Base-by-base conservation (phyloP, 2,113 vertebrate genomes). In the Peromyscus polionotus region DNA sequence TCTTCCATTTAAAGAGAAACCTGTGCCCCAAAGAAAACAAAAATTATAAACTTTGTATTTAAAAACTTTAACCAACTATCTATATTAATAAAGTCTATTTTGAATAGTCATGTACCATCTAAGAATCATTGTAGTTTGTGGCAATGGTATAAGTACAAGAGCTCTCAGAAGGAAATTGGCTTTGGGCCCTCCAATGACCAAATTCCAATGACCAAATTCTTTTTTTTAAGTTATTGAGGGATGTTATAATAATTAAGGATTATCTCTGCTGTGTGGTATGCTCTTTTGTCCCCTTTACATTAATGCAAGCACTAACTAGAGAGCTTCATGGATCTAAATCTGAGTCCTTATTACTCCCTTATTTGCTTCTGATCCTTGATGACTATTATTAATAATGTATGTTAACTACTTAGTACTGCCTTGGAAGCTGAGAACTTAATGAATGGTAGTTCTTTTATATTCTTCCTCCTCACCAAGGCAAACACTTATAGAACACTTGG, bases 351-450 rank as follows among this genome's bases (percentile, higher is more conserved):
- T 75, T 57, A 65, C 84, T 8, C 11, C 26, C 36, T 77, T 92
- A 65, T 90, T 81, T 85, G 86, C 76, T 70, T 95, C 65, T 86
- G 76, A 85, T 94, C 88, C 48, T 45, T 72, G 70, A 36, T 92
- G 75, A 68, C 91, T 88, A 85, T 42, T 77, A 90, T 92, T 83
- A 94, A 84, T 90, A 94, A 87, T 73, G 24, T 51, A 73, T 84
- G 26, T 63, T 92, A 87, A 90, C 42, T 94, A 79, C 67, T 93
- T 67, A 90, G 79, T 22, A 90, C n/a, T 39, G 16, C 12, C 5
- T 90, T 88, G 76, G 36, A 72, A 51, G 90, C 24, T 68, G 73
- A 86, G 67, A 70, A n/a, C 75, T 68, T 79, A 73, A 90, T 59
- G 70, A 94, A 85, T 75, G 73, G 17, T 33, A 45, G 63, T 48